These are phyloP conservation scores for Caenorhabditis inopinata DNA, from an alignment of 1,140 invertebrate genomes.

Conservation along the genomic window DNA sequence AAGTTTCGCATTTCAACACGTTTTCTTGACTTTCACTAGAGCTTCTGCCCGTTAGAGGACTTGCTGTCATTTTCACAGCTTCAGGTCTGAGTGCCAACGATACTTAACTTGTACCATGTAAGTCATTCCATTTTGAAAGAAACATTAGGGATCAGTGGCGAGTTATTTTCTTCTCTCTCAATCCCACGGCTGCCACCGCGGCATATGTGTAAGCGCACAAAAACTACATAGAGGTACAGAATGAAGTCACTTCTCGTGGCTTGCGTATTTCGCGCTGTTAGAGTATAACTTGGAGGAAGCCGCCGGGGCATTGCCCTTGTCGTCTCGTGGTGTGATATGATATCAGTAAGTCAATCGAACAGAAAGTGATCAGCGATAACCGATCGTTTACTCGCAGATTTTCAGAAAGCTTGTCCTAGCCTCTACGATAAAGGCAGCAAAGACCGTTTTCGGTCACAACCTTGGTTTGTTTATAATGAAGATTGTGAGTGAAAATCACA, in stretches of 20 bases:
- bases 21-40: no score
- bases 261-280: background rate
- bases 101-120: no score
- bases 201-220: background rate
- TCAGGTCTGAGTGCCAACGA: no score
- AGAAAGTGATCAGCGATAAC: background rate
- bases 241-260: background rate
- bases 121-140: background rate
- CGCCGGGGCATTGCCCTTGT: background rate
- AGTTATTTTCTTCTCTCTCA: background rate
- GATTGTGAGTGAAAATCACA: no score
- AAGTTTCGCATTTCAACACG: no score
- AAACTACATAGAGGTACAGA: background rate
- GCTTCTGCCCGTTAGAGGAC: no score
- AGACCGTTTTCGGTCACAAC: background rate
- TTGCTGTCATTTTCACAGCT: no score
- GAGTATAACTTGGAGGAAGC: background rate
- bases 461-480: constrained; percentile 1
- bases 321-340: constrained; percentile 24
- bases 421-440: background rate
- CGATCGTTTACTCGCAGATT: background rate
- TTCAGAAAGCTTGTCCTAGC: constrained; percentile 3
- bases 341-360: background rate
- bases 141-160: background rate
- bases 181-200: background rate